Base-by-base conservation (phyloP, 2,113 vertebrate species). In the Macaca nemestrina region DNA sequence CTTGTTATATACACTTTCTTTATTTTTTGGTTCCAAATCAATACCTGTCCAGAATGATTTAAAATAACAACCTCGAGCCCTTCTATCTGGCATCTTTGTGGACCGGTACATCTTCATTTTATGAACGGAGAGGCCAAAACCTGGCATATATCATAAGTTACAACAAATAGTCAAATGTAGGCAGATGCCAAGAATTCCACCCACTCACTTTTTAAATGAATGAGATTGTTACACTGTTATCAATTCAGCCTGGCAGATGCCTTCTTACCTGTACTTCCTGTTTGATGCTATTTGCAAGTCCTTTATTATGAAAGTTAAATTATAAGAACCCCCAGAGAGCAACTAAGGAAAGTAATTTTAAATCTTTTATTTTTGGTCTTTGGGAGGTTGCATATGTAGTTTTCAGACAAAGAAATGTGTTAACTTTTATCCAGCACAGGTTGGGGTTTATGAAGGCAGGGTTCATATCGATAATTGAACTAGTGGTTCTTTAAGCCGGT, bases 201-300 rank as follows among this genome's bases (percentile, higher is more conserved):
- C 89, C 25, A 59, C 59, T 95, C 32, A 32, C n/a, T 86, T 78
- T 90, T 79, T 68, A 40, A 96, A 85, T 40, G 23, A 82, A 50
- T 82, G 45, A 35, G 52, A 84, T 16, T 57, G 0, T 73, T 70
- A 25, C 17, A 25, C 22, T 73, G 78, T 55, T 87, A 86, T 55
- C 55, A 93, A 11, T 80, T 83, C 88, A 84, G 43, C 35, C 73
- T 38, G 59, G 6, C 48, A 88, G 30, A 52, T 68, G 27, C 43
- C 32, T 91, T 94, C 68, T 86, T 91, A 79, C 52, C 43, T 86
- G 45, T 18, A 43, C 25, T 95, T 83, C 25, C 40, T 75, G 25
- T 68, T 92, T 90, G 45, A 59, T 87, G 83, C 50, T 90, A 92
- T 52, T 92, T 96, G 92, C 70, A 94, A 89, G 25, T 32, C 48